A percentile compares a stretch with the other conserved stretches of the same genome.
These are phyloP conservation scores for Pheosia gnoma DNA, from an alignment of 2,888 invertebrate species.

Conservation along the genomic window DNA sequence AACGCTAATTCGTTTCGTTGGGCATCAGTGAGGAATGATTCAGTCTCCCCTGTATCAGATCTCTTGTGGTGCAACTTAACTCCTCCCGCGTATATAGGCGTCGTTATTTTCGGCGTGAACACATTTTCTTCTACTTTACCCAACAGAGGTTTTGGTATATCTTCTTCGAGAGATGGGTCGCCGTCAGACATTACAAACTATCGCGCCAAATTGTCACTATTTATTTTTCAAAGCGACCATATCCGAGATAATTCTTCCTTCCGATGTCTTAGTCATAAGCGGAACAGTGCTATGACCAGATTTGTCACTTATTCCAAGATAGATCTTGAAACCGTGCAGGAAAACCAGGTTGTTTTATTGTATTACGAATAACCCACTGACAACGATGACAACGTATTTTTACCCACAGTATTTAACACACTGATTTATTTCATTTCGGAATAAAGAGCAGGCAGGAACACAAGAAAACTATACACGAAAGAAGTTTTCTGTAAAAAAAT, in stretches of 20 bases:
- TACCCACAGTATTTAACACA: too few relatives aligned
- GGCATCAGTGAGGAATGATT: slow-evolving; percentile 70
- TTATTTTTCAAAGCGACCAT: slow-evolving; percentile 24
- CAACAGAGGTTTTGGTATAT: slow-evolving; percentile 71
- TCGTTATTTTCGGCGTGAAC: slow-evolving; percentile 75
- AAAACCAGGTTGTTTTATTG: too few relatives aligned
- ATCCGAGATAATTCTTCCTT: slow-evolving; percentile 25
- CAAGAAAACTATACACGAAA: too few relatives aligned
- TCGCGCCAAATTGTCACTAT: slow-evolving; percentile 23
- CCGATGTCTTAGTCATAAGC: slow-evolving; percentile 39
- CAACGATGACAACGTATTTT: too few relatives aligned
- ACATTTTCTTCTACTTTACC: slow-evolving; percentile 74
- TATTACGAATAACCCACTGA: too few relatives aligned
- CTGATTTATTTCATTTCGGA: too few relatives aligned
- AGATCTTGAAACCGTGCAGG: too few relatives aligned
- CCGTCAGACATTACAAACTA: slow-evolving; percentile 80
- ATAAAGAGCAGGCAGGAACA: too few relatives aligned
- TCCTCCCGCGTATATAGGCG: slow-evolving; percentile 72
- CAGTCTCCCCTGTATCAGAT: slow-evolving; percentile 68
- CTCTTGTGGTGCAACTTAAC: slow-evolving; percentile 71
- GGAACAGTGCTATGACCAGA: slow-evolving; percentile 24
- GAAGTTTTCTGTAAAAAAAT: too few relatives aligned
- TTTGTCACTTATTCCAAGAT: slow-evolving; percentile 23
- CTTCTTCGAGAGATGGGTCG: slow-evolving; percentile 80
- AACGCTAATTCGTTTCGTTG: slow-evolving; percentile 77